A percentile compares a stretch with the other conserved stretches of the same genome.
Evolutionary conservation across 2,797 vertebrate genomes (phyloP).

Genomic region (Crenuchus spilurus): DNA sequence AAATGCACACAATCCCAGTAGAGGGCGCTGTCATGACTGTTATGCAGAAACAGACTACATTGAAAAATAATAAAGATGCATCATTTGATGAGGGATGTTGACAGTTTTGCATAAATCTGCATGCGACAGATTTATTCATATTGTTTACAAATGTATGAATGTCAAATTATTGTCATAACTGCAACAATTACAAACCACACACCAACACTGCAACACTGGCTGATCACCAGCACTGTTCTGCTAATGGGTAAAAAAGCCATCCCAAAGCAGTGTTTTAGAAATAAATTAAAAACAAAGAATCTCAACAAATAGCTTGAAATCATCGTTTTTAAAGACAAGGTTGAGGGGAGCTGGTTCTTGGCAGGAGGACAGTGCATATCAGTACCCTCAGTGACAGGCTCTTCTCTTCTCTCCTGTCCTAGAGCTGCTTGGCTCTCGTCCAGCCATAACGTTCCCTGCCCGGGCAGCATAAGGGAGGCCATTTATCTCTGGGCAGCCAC

Average conservation of each 20-base stretch:
- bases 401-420: neutral
- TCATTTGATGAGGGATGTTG: too few relatives aligned
- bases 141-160: too few relatives aligned
- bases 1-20: too few relatives aligned
- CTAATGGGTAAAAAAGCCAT: neutral
- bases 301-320: slow-evolving; percentile 1
- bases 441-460: slow-evolving; percentile 9
- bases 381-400: slow-evolving; percentile 46
- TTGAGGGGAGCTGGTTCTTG: slow-evolving; percentile 23
- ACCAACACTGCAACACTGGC: neutral
- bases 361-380: slow-evolving; percentile 42
- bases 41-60: too few relatives aligned
- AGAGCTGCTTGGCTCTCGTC: slow-evolving; percentile 26
- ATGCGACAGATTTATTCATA: too few relatives aligned
- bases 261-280: too few relatives aligned
- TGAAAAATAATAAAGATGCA: too few relatives aligned
- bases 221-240: neutral
- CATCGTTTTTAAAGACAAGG: neutral
- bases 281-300: neutral
- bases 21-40: too few relatives aligned
- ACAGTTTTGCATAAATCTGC: too few relatives aligned
- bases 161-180: too few relatives aligned
- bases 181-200: neutral
- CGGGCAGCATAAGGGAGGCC: slow-evolving; percentile 32
- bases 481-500: slow-evolving; percentile 56